Conservation (phyloP, 2,888 invertebrate genomes). For the Apodemia duryi region DNA sequence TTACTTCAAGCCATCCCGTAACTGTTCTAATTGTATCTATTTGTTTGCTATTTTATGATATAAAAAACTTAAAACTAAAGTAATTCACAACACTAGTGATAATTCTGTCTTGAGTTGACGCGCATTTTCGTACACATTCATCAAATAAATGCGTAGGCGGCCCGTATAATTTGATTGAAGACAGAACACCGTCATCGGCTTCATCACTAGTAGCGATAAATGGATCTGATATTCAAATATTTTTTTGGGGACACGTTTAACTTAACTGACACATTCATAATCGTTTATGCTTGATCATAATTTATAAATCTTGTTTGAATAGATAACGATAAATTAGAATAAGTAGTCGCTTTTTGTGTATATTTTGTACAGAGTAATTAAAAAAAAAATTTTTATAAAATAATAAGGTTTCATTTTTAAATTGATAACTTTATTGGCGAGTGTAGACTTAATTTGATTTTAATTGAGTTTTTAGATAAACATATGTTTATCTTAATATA, state of each 20-base stretch:
- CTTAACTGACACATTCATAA: conserved; percentile 8
- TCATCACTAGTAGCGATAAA: conserved; percentile 46
- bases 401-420: too few relatives aligned
- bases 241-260: conserved; percentile 20
- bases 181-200: conserved; percentile 56
- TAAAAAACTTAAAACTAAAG: neutral
- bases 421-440: too few relatives aligned
- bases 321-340: neutral
- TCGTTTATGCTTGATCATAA: neutral
- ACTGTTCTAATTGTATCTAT: too few relatives aligned
- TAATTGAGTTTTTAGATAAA: too few relatives aligned
- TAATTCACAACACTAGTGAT: neutral
- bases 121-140: conserved; percentile 41
- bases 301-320: neutral
- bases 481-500: too few relatives aligned
- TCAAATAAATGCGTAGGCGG: conserved; percentile 44
- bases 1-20: too few relatives aligned
- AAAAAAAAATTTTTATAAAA: too few relatives aligned
- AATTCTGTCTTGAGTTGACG: conserved; percentile 38
- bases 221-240: conserved; percentile 39
- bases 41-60: too few relatives aligned
- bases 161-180: conserved; percentile 70
- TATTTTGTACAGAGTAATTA: too few relatives aligned
- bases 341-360: too few relatives aligned
- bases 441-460: too few relatives aligned